These are phyloP conservation scores for Anoplolepis gracilipes DNA, from an alignment of 1,140 invertebrate genomes.

Conservation along the genomic window DNA sequence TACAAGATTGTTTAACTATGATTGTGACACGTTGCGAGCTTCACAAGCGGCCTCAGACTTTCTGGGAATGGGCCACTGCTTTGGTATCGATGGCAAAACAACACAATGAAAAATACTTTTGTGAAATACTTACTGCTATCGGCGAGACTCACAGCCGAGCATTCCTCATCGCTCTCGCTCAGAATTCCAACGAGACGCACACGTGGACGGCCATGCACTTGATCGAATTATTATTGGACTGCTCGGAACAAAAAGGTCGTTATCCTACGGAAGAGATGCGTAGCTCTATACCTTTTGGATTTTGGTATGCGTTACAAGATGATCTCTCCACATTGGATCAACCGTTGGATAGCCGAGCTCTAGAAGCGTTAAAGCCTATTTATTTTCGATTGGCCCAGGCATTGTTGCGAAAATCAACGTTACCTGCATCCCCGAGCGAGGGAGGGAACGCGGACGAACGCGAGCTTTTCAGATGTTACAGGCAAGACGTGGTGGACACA, in stretches of 20 bases:
- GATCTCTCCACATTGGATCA: conserved; percentile 87
- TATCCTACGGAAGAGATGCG: conserved; percentile 85
- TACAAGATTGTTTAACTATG: conserved; percentile 80
- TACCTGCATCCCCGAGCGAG: conserved; percentile 80
- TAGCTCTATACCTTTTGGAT: conserved; percentile 93
- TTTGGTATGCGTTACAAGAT: conserved; percentile 96
- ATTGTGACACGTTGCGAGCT: conserved; percentile 77
- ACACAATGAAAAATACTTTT: conserved; percentile 77
- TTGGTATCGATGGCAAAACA: conserved; percentile 77
- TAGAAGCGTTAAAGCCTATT: conserved; percentile 88
- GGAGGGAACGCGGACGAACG: conserved; percentile 90
- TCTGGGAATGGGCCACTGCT: conserved; percentile 81
- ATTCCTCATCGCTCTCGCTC: conserved; percentile 78
- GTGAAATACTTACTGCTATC: conserved; percentile 80
- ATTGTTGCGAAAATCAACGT: conserved; percentile 89
- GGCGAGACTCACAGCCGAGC: conserved; percentile 80
- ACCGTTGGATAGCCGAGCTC: conserved; percentile 84
- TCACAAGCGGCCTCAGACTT: conserved; percentile 70
- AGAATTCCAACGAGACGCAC: conserved; percentile 80
- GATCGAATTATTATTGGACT: conserved; percentile 89
- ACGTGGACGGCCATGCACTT: conserved; percentile 84
- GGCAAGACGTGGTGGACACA: conserved; percentile 96
- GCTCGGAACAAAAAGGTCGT: conserved; percentile 86
- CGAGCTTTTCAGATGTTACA: conserved; percentile 95
- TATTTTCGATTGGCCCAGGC: conserved; percentile 89